Base-by-base conservation (phyloP, 2,888 invertebrate species). In the Norana najaformis region DNA sequence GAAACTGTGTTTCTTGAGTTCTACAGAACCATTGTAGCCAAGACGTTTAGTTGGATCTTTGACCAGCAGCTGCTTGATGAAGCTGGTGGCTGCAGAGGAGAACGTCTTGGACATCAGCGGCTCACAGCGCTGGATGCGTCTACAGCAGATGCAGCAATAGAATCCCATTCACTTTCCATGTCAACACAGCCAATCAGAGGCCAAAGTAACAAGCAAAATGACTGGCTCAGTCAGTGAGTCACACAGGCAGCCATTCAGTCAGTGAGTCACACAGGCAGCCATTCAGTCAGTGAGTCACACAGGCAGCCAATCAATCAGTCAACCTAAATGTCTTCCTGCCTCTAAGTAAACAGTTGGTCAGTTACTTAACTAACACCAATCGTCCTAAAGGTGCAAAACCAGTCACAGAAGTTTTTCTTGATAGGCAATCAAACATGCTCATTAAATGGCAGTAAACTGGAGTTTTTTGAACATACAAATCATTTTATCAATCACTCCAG, bases 1-100 rank as follows among this genome's bases (percentile, higher is more conserved):
- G 95, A 98, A 98, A 8, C 96, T 95, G 95, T 99, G 99, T 92
- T 96, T 96, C 95, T 99, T 99, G 91, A 99, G 96, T 94, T 98
- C 98, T 88, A 96, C 96, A 8, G 98, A 98, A 93, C 98, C 98
- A 35, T 95, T 96, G 0, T 97, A 96, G 30, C 97, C 98, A 89
- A 99, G 96, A 91, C 99, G 96, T 92, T 96, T 96, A 39, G 97
- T 96, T 0, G 99, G 98, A 94, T 99, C 97, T 94, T 98, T 99
- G 88, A 97, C 97, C 91, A 99, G 95, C 91, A 99, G 96, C 93
- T 97, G 96, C 91, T 96, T 95, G 89, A 98, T 97, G 94, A 98
- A 97, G 94, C 97, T 97, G 92, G 96, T 90, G 3, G 97, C 96
- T 85, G 96, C 96, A 11, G 96, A 95, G 69, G 97, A 97, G 93